Percentiles rank a stretch among this genome's conserved stretches.
phyloP scores from a whole-genome alignment of 2,113 vertebrate genomes.

The Melanerpes formicivorus region DNA sequence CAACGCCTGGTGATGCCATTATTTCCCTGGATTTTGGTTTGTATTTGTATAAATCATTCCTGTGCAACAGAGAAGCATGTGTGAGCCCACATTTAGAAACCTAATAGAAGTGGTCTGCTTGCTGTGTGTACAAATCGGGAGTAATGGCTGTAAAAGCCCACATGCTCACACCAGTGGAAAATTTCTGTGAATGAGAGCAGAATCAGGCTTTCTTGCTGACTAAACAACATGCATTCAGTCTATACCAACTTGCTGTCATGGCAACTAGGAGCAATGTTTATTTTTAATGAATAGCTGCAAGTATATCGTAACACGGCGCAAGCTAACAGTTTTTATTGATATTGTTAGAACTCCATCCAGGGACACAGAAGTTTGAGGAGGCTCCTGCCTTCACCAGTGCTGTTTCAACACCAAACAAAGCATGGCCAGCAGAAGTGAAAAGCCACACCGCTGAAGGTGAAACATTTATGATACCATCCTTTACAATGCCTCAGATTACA shows the following conservation, averaged over 20 bases:
- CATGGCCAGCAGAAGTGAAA: constrained; percentile 80
- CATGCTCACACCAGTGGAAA: constrained; percentile 34
- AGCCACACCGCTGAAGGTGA: constrained; percentile 68
- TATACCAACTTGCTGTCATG: constrained; percentile 50
- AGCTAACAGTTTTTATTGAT: constrained; percentile 8
- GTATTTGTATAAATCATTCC: constrained; percentile 55
- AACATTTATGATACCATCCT: constrained; percentile 72
- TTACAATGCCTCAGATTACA: constrained; percentile 82
- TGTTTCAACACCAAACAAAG: constrained; percentile 76
- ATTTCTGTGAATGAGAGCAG: constrained; percentile 54
- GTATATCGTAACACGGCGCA: constrained; percentile 13
- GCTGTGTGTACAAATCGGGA: neutral
- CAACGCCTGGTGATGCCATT: constrained; percentile 91
- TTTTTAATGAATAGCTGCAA: constrained; percentile 38
- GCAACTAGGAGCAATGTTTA: constrained; percentile 35
- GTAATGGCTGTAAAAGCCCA: neutral
- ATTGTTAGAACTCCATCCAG: constrained; percentile 72
- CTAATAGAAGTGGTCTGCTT: neutral
- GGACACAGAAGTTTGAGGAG: constrained; percentile 81
- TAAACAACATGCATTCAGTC: constrained; percentile 26
- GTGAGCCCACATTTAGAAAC: constrained; percentile 11
- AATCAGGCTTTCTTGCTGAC: constrained; percentile 49
- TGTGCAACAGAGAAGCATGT: neutral
- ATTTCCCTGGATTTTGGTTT: constrained; percentile 92
- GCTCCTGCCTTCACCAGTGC: constrained; percentile 74